A percentile compares a stretch with the other conserved stretches of the same genome.
These are phyloP conservation scores for Cyclargus thomasi DNA, from an alignment of 1,140 invertebrate genomes.

Conservation along the genomic window DNA sequence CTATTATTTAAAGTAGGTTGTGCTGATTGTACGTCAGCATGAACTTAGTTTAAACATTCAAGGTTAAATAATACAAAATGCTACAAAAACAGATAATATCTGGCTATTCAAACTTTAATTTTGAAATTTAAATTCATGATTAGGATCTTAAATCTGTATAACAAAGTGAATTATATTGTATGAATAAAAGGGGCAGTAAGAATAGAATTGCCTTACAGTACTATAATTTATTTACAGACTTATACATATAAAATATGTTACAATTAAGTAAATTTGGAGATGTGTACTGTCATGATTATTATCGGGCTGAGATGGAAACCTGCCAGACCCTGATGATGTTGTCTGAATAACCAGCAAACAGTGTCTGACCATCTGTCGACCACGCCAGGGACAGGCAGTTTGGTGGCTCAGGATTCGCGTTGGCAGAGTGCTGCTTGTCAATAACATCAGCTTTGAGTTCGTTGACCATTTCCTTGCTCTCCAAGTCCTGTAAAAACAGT, in stretches of 20 bases:
- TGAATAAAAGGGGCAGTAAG: background rate
- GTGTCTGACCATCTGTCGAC: slow-evolving; percentile 98
- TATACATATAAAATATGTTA: background rate
- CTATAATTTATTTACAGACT: background rate
- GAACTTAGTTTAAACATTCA: too few relatives aligned
- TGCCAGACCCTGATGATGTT: slow-evolving; percentile 99
- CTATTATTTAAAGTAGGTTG: too few relatives aligned
- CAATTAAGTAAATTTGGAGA: background rate
- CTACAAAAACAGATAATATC: too few relatives aligned
- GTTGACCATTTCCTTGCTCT: slow-evolving; percentile 99
- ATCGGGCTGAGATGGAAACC: slow-evolving; percentile 87
- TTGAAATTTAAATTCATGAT: background rate
- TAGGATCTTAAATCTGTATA: too few relatives aligned
- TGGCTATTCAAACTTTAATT: too few relatives aligned
- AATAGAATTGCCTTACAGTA: background rate
- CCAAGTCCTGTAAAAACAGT: slow-evolving; percentile 90
- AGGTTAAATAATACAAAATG: too few relatives aligned
- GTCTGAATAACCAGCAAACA: slow-evolving; percentile 99
- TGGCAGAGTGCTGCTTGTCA: slow-evolving; percentile 65
- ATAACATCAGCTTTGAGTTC: slow-evolving; percentile 97
- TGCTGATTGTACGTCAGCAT: too few relatives aligned
- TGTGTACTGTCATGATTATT: background rate
- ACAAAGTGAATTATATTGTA: too few relatives aligned
- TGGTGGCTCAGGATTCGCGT: slow-evolving; percentile 90
- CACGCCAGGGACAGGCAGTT: slow-evolving; percentile 98